Percentiles rank a stretch among this genome's conserved stretches.
Evolutionary conservation across 2,797 vertebrate species (phyloP).

Genomic region (Anas bahamensis): DNA sequence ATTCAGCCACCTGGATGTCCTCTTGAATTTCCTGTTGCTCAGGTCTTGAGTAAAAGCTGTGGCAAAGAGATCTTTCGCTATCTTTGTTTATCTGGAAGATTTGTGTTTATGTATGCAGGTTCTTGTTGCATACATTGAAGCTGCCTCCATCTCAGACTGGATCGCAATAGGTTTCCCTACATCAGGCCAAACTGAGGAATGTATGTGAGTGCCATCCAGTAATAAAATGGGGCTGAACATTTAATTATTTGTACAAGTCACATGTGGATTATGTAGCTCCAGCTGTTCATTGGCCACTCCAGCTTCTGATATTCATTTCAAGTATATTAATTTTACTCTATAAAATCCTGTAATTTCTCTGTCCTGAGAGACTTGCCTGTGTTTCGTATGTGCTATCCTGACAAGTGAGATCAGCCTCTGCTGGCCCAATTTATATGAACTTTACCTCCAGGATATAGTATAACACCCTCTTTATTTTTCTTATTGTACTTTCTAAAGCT

Average conservation of each 20-base stretch:
- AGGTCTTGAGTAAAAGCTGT: neutral
- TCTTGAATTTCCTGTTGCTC: neutral
- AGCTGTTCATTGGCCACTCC: neutral
- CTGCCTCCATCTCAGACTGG: neutral
- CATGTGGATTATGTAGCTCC: neutral
- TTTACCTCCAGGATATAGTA: neutral
- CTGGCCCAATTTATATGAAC: neutral
- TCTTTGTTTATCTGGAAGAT: neutral
- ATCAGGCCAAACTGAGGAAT: neutral
- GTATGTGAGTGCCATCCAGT: neutral
- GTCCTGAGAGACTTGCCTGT: neutral
- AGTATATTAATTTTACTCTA: neutral
- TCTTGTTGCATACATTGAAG: neutral
- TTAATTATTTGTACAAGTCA: neutral
- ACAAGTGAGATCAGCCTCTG: neutral
- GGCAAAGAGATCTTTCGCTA: neutral
- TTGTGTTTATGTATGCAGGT: neutral
- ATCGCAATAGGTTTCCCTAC: neutral
- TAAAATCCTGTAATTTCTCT: neutral
- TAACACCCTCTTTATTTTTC: neutral
- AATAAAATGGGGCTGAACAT: neutral
- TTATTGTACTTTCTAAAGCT: neutral
- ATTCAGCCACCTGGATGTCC: neutral
- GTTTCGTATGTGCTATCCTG: neutral
- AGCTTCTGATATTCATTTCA: conserved; percentile 25